A percentile compares a stretch with the other conserved stretches of the same genome.
Conservation (phyloP, 1,140 invertebrate genomes). For the Tetramorium parvispinum region DNA sequence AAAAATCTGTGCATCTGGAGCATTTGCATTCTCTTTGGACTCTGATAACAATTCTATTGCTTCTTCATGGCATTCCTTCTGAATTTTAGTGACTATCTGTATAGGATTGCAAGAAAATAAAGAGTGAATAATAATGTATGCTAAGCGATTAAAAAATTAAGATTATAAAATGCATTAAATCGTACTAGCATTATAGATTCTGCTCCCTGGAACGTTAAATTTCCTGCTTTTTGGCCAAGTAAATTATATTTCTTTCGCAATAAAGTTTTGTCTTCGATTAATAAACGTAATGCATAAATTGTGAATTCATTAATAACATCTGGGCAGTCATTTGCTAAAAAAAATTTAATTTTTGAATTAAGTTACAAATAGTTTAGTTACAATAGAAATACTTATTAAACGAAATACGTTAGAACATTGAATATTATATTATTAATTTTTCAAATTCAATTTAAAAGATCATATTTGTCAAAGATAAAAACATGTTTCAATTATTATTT, state of each 20-base stretch:
- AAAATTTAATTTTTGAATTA: constrained; percentile 45
- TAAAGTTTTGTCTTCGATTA: constrained; percentile 87
- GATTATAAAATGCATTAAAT: constrained; percentile 36
- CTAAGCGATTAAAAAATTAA: not conserved
- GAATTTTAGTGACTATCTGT: constrained; percentile 81
- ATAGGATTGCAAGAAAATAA: constrained; percentile 51
- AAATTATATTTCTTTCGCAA: constrained; percentile 85
- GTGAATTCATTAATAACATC: constrained; percentile 88
- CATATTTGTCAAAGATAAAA: not conserved
- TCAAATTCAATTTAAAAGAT: not conserved
- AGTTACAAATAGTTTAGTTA: constrained; percentile 34
- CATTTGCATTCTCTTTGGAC: constrained; percentile 7
- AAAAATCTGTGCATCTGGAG: constrained; percentile 64
- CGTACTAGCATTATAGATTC: constrained; percentile 87
- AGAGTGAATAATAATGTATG: constrained; percentile 30
- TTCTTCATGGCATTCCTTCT: constrained; percentile 71
- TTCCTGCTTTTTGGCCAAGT: constrained; percentile 87
- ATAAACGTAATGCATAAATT: constrained; percentile 87
- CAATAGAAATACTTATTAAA: constrained; percentile 37
- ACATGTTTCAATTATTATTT: not conserved
- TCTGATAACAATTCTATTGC: constrained; percentile 69
- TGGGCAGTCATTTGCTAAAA: constrained; percentile 78
- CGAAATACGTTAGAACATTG: constrained; percentile 15
- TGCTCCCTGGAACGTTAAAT: constrained; percentile 82
- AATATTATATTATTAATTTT: not conserved